These are phyloP conservation scores for Trichopoda pennipes DNA, from an alignment of 2,888 invertebrate genomes.

Conservation along the genomic window DNA sequence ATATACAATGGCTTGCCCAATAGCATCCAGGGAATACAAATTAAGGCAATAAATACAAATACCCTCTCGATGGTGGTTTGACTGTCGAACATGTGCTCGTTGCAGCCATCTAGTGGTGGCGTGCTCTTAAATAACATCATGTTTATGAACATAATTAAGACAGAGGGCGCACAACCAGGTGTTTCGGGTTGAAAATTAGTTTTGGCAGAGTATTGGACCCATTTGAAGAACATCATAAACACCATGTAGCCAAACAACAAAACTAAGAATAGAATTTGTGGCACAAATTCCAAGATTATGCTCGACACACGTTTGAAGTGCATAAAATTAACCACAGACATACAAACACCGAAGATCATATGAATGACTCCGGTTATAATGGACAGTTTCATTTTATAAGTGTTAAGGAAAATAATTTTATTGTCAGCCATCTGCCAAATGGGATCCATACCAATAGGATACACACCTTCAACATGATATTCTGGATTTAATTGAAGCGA, in stretches of 20 bases:
- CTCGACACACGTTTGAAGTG: constrained; percentile 87
- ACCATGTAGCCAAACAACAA: constrained; percentile 96
- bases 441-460: constrained; percentile 91
- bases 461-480: constrained; percentile 81
- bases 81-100: constrained; percentile 86
- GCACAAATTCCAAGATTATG: constrained; percentile 92
- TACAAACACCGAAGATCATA: constrained; percentile 96
- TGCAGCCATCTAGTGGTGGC: constrained; percentile 80
- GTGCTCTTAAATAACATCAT: constrained; percentile 87
- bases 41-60: constrained; percentile 89
- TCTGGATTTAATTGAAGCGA: constrained; percentile 86
- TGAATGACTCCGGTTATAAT: constrained; percentile 96
- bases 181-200: constrained; percentile 75
- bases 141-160: constrained; percentile 89
- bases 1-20: constrained; percentile 94
- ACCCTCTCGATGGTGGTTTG: constrained; percentile 88
- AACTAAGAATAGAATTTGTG: constrained; percentile 93
- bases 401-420: constrained; percentile 96
- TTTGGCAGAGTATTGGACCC: constrained; percentile 87
- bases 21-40: constrained; percentile 97
- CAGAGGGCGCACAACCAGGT: constrained; percentile 87
- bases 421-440: constrained; percentile 91
- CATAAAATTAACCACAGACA: constrained; percentile 90
- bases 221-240: constrained; percentile 95
- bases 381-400: constrained; percentile 97